phyloP scores from a whole-genome alignment of 2,113 vertebrate species.

The Capreolus pygargus region DNA sequence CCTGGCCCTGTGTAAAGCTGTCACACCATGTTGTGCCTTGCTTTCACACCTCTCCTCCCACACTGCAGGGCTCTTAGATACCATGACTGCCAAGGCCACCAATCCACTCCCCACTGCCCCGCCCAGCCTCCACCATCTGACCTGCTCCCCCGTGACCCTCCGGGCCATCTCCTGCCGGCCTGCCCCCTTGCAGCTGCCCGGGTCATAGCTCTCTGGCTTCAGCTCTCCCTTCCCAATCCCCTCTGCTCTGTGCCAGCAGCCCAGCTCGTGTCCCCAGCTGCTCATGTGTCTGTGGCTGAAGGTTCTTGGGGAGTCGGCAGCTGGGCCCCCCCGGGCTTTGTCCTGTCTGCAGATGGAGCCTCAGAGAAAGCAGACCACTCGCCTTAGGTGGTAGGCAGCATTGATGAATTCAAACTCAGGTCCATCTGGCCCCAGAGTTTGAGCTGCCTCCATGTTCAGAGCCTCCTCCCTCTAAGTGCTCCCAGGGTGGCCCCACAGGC shows the following conservation, averaged over 20 bases:
- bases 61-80: background rate
- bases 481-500: background rate
- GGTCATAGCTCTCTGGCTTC: background rate
- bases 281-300: background rate
- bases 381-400: background rate
- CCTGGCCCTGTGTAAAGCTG: background rate
- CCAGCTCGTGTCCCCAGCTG: background rate
- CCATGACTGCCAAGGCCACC: background rate
- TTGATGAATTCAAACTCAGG: background rate
- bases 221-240: background rate
- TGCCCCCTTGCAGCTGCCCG: fast-evolving
- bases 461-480: background rate
- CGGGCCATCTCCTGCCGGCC: background rate
- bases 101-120: background rate
- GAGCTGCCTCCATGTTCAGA: background rate
- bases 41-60: background rate
- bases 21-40: background rate
- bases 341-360: background rate
- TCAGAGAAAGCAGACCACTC: background rate
- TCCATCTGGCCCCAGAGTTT: background rate
- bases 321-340: background rate
- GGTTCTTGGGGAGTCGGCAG: background rate
- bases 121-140: background rate
- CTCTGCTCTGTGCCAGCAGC: background rate
- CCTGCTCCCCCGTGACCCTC: background rate